Evolutionary conservation across 2,888 invertebrate genomes (phyloP), one percentile per base, ranked within the genome.

Genomic region (Zaprionus obscuricornis): DNA sequence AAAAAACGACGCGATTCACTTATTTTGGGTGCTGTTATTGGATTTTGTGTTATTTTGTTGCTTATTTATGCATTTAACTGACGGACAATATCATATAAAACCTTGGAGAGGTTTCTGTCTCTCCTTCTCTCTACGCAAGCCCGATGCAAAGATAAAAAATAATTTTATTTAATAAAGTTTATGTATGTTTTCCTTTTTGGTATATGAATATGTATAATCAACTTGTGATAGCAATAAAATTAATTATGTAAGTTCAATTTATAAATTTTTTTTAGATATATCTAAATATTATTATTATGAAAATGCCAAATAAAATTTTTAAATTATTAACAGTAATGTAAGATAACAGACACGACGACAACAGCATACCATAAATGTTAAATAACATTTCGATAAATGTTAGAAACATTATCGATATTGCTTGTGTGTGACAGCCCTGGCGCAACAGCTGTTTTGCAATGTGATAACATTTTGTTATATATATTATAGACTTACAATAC

Each of bases 1-100:
- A 95, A 97, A 78, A 99, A 98, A 89, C 93, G 97, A 47, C 93
- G 98, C 47, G 99, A 99, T 91, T 96, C 98, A 0, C 93, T 99
- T 39, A 97, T 99, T 74, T 88, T 99, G 20, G 98, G 97, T 0
- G 91, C 94, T 7, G 95, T 99, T 14, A 95, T 98, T 60, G 96
- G 95, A 2, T 91, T 95, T 50, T 98, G 98, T 91, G 95, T 97
- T 36, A 95, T 98, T 90, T 91, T 98, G n/a, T 91, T 98, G 85
- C 91, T 97, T 3, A 85, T 95, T 1, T 97, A 96, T 85, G 93
- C 94, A 59, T 96, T 96, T 91, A 94, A 94, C 88, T 96, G 89
- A 81, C 29, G n/a, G 89, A 81, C 29, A 8, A 31, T 34, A 16
- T 14, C 36, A 6, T 45, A 8, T 11, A 24, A n/a, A 3, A 17